Evolutionary conservation across 2,797 vertebrate genomes (phyloP).

Genomic region (Syndactyla subalaris): DNA sequence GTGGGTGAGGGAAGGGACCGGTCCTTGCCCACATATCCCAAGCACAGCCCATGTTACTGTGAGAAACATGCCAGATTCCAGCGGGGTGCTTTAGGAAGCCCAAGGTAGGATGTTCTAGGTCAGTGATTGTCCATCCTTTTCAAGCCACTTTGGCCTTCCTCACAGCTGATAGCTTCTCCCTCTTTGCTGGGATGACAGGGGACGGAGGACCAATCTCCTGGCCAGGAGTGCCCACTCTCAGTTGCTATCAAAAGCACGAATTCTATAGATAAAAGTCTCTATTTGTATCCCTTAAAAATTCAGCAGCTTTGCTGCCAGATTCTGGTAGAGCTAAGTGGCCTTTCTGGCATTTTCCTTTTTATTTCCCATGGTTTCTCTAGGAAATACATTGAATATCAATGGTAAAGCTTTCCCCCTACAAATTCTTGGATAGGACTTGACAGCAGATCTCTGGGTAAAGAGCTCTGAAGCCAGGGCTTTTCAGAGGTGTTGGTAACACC

Average conservation of each 20-base stretch:
- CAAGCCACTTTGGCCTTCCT: not conserved
- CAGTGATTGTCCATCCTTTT: not conserved
- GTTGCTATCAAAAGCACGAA: not conserved
- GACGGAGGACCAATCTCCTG: not conserved
- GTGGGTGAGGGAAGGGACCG: not conserved
- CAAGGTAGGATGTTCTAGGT: not conserved
- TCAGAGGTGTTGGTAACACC: not conserved
- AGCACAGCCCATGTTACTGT: not conserved
- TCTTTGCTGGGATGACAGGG: not conserved
- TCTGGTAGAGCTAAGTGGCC: not conserved
- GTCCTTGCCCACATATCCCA: not conserved
- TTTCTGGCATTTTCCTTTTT: not conserved
- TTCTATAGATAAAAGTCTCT: rapidly evolving
- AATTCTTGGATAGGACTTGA: not conserved
- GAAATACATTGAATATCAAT: not conserved
- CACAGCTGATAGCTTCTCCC: not conserved
- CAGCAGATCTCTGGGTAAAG: not conserved
- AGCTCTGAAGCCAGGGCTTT: not conserved
- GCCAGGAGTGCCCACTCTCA: not conserved
- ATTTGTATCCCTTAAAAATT: not conserved
- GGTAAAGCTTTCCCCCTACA: not conserved
- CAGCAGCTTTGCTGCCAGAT: not conserved
- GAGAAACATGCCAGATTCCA: slow-evolving; percentile 9
- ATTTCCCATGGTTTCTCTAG: not conserved
- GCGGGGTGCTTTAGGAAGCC: not conserved